Percentiles rank a stretch among this genome's conserved stretches.
Evolutionary conservation across 2,797 vertebrate species (phyloP).

Genomic region (Amblyopsis hoosieri): DNA sequence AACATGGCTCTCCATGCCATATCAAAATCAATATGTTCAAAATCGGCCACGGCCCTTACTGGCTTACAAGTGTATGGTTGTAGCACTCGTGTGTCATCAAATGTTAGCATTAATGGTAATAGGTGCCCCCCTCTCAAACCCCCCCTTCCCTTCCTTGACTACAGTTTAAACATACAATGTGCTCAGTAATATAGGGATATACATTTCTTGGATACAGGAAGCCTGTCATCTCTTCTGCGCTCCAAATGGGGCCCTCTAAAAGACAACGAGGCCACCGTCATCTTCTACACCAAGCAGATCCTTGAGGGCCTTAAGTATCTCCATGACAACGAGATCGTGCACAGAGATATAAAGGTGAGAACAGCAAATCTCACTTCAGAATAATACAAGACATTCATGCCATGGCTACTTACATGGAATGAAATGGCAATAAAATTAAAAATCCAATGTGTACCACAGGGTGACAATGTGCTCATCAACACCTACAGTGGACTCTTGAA

Average conservation of each 20-base stretch:
- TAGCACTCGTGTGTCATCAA: no score
- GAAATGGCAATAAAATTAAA: no score
- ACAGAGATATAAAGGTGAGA: slow-evolving; percentile 90
- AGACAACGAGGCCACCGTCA: slow-evolving; percentile 89
- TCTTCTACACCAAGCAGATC: slow-evolving; percentile 93
- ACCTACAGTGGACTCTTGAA: slow-evolving; percentile 92
- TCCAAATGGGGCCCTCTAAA: slow-evolving; percentile 94
- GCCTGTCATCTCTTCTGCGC: slow-evolving; percentile 88
- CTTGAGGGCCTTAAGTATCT: slow-evolving; percentile 89
- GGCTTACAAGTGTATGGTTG: no score
- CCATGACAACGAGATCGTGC: slow-evolving; percentile 91
- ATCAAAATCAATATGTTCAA: no score
- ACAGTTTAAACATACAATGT: not conserved
- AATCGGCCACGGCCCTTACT: no score
- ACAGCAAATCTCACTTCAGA: not conserved
- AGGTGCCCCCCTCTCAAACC: no score
- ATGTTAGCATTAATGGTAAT: no score
- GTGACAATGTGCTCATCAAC: slow-evolving; percentile 92
- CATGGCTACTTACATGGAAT: not conserved
- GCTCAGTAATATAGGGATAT: not conserved
- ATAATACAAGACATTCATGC: not conserved
- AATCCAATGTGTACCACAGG: slow-evolving; percentile 70
- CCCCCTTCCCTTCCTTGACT: no score
- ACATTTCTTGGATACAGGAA: slow-evolving; percentile 71
- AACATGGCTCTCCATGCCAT: no score